A percentile compares a stretch with the other conserved stretches of the same genome.
Conservation (phyloP, 1,140 invertebrate genomes). For the Brachystomella parvula region DNA sequence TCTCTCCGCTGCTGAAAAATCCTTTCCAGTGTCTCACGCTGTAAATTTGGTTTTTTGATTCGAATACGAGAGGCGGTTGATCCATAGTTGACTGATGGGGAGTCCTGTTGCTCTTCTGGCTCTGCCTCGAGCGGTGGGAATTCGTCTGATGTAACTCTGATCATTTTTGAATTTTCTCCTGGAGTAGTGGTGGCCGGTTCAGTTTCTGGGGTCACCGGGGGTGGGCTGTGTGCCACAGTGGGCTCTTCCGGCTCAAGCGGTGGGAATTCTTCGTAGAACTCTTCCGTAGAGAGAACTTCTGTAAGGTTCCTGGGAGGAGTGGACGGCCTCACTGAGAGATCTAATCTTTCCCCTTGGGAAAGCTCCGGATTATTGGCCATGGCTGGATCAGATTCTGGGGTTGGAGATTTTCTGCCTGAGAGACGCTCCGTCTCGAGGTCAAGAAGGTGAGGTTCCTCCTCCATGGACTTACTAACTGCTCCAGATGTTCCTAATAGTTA, state of each 20-base stretch:
- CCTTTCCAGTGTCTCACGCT: background rate
- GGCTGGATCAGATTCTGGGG: background rate
- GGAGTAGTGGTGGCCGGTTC: too few species aligned
- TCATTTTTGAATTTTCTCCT: background rate
- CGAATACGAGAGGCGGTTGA: background rate
- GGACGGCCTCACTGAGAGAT: background rate
- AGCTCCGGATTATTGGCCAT: background rate
- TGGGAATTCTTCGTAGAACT: too few species aligned
- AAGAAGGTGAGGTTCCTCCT: background rate
- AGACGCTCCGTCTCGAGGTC: background rate
- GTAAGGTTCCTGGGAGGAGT: too few species aligned
- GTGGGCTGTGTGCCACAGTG: background rate
- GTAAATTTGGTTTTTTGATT: slow-evolving; percentile 2
- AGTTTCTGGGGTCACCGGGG: too few species aligned
- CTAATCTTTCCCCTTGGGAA: background rate
- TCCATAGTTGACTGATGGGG: slow-evolving; percentile 7
- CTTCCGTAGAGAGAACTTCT: too few species aligned
- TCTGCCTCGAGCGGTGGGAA: background rate
- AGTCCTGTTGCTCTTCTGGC: background rate
- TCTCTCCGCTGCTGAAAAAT: slow-evolving; percentile 1
- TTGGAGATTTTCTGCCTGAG: background rate
- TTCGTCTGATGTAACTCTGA: too few species aligned
- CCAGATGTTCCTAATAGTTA: background rate
- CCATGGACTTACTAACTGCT: background rate
- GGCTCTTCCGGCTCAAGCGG: background rate